Base-by-base conservation (phyloP, 2,113 vertebrate species). In the Rhynchopsitta pachyrhyncha region DNA sequence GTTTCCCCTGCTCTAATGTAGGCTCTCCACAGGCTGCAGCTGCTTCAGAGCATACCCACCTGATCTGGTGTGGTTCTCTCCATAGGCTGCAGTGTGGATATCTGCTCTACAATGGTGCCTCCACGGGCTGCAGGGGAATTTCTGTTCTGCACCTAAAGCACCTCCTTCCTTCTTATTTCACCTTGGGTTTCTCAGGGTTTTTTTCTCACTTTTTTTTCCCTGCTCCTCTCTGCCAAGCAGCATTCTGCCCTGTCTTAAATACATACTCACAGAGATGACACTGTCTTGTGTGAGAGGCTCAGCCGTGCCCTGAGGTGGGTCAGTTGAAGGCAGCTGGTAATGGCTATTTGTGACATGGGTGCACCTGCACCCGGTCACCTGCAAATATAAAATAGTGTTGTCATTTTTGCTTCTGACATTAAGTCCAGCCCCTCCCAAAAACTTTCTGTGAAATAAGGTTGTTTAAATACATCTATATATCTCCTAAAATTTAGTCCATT, bases 301-400 rank as follows among this genome's bases (percentile, higher is more conserved):
- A 35, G 39, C 20, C 0, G 1, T 35, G 37, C 14, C 28, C 17
- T 35, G 8, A 0, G 1, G 4, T 5, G 23, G 16, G 27, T 11
- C 2, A 1, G 16, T 3, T 11, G 22, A 50, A 79, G 4, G 6
- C 1, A 1, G 13, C 41, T 57, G 57, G 33, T 59, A 59, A 24
- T 59, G 13, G 57, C 13, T 59, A 15, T 35, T 10, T 24, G 33
- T 35, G 13, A 24, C 57, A 23, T 22, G 13, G 20, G 33, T n/a
- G 57, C 33, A 52, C 20, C 17, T 5, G 10, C 10, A 47, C 25
- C 7, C 4, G 0, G 0, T 23, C 16, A 39, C 9, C 19, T 31
- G 22, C 3, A 44, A 55, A 37, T 63, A 42, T 15, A 62, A 55
- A 71, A 67, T 5, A 62, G 12, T 8, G 1, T 13, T 31, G 16